A percentile compares a stretch with the other conserved stretches of the same genome.
Conservation (phyloP, 2,888 invertebrate species). For the Clistopyga incitator region DNA sequence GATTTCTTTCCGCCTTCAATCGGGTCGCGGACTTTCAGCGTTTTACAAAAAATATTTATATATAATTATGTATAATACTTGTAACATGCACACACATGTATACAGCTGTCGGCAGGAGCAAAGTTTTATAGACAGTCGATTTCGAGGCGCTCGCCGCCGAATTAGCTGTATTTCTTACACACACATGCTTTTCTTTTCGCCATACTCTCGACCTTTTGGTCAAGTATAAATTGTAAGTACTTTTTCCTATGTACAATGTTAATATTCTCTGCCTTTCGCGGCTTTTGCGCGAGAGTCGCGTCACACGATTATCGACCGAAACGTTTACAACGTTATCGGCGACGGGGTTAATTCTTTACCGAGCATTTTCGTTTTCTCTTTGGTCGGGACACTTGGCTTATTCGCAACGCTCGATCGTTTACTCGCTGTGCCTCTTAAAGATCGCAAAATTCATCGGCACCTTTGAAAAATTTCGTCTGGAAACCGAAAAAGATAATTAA, state of each 20-base stretch:
- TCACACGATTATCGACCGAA: background rate
- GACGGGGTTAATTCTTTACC: background rate
- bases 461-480: background rate
- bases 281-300: background rate
- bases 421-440: constrained; percentile 1
- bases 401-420: constrained; percentile 12
- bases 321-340: constrained; percentile 10
- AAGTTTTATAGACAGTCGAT: constrained; percentile 2
- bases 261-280: background rate
- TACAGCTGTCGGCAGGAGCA: constrained; percentile 9
- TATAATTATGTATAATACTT: constrained; percentile 41
- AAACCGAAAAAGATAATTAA: constrained; percentile 21
- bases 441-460: background rate
- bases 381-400: background rate
- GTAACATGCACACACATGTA: constrained; percentile 25
- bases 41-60: constrained; percentile 61
- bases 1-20: background rate
- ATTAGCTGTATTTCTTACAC: background rate
- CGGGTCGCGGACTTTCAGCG: constrained; percentile 19
- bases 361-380: background rate
- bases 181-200: background rate
- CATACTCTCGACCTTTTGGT: background rate
- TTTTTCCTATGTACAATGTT: constrained; percentile 5
- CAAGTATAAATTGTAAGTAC: background rate
- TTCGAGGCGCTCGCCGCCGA: background rate